Percentiles rank a stretch among this genome's conserved stretches.
These are phyloP conservation scores for Hypanus sabinus DNA, from an alignment of 2,113 vertebrate genomes.

Conservation along the genomic window DNA sequence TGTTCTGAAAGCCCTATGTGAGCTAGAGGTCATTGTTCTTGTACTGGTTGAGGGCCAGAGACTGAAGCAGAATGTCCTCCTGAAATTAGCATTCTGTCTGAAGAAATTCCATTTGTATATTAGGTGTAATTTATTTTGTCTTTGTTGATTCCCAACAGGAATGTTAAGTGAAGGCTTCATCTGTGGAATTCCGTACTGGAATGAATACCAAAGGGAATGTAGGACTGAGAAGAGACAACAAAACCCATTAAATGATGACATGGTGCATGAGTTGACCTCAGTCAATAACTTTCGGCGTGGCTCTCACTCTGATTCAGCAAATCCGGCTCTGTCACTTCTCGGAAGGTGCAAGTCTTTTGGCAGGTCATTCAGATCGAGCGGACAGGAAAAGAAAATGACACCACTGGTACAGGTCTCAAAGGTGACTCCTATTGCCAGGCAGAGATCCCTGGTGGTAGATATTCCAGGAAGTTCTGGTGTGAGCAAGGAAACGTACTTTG, in stretches of 20 bases:
- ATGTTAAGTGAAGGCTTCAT: conserved; percentile 89
- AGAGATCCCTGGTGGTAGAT: conserved; percentile 52
- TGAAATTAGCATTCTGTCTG: neutral
- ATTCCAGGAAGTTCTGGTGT: conserved; percentile 50
- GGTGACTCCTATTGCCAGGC: conserved; percentile 41
- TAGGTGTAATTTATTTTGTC: neutral
- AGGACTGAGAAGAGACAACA: neutral
- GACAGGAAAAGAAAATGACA: neutral
- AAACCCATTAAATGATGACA: conserved; percentile 44
- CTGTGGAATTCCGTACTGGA: conserved; percentile 60
- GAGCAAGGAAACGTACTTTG: conserved; percentile 69
- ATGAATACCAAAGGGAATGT: conserved; percentile 45
- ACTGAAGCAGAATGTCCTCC: neutral
- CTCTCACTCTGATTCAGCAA: conserved; percentile 47
- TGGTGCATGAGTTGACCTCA: conserved; percentile 49
- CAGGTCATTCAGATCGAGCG: conserved; percentile 39
- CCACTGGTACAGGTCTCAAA: neutral
- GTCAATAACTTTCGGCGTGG: conserved; percentile 45
- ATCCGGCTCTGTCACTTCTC: conserved; percentile 46
- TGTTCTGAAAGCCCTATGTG: neutral
- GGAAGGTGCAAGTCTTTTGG: conserved; percentile 49
- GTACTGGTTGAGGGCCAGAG: neutral
- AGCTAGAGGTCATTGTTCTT: neutral
- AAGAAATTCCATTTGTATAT: neutral
- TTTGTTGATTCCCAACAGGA: conserved; percentile 45